Evolutionary conservation across 2,888 invertebrate species (phyloP).

Genomic region (Lasioglossum calceatum): DNA sequence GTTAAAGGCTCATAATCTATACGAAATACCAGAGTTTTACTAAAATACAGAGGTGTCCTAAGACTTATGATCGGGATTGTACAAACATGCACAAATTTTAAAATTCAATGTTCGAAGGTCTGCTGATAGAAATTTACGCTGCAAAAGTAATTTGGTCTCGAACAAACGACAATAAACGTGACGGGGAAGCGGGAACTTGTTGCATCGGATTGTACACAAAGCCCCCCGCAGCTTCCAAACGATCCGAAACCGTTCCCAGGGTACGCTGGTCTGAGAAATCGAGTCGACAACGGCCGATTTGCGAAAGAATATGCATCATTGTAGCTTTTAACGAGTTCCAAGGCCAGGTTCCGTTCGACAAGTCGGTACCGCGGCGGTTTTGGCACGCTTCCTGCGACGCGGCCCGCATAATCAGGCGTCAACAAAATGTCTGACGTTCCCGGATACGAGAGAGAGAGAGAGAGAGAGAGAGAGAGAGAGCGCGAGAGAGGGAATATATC

Average conservation of each 20-base stretch:
- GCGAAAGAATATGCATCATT: slow-evolving; percentile 28
- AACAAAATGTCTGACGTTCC: slow-evolving; percentile 64
- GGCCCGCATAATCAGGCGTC: slow-evolving; percentile 64
- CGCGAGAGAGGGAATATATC: neutral
- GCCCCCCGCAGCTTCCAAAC: neutral
- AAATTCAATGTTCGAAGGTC: no score
- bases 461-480: neutral
- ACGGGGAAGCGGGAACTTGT: neutral
- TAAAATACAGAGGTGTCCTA: no score
- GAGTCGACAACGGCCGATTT: neutral
- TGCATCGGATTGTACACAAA: neutral
- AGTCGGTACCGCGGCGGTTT: slow-evolving; percentile 43
- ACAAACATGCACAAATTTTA: no score
- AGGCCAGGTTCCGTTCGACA: slow-evolving; percentile 57
- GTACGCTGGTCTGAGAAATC: neutral
- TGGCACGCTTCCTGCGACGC: slow-evolving; percentile 68
- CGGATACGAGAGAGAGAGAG: slow-evolving; percentile 45
- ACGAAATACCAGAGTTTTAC: no score
- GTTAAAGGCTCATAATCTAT: no score
- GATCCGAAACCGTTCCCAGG: neutral
- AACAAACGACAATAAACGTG: neutral
- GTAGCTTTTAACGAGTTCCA: slow-evolving; percentile 56
- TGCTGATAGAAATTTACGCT: neutral
- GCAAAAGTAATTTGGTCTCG: neutral
- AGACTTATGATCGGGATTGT: no score